These are phyloP conservation scores for Norana najaformis DNA, from an alignment of 2,888 invertebrate species.

Conservation along the genomic window DNA sequence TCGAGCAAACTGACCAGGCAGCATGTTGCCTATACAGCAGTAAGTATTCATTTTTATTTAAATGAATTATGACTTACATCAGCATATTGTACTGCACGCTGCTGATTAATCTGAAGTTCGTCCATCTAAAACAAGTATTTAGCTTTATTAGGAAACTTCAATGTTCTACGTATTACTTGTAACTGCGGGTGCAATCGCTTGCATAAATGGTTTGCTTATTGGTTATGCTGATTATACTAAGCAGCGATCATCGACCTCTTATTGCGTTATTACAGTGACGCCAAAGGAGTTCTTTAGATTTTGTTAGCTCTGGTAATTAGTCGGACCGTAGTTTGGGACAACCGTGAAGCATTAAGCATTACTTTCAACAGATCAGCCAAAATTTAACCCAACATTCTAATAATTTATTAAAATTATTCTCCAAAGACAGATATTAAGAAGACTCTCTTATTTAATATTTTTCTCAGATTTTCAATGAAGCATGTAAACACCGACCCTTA, in stretches of 20 bases:
- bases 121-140: slow-evolving; percentile 1
- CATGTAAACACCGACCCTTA: background rate
- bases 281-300: background rate
- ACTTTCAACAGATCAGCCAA: background rate
- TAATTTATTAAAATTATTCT: background rate
- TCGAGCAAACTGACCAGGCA: too few species aligned
- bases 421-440: background rate
- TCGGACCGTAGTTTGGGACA: background rate
- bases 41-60: background rate
- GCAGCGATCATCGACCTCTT: too few species aligned
- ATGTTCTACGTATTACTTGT: background rate
- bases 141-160: background rate
- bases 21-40: background rate
- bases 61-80: background rate
- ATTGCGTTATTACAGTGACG: background rate
- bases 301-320: background rate
- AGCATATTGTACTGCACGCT: background rate
- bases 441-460: background rate
- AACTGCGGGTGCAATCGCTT: background rate
- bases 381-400: background rate
- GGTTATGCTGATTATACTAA: background rate
- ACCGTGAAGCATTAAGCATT: background rate
- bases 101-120: background rate
- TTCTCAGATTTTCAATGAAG: background rate
- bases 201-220: background rate